Base-by-base conservation (phyloP, 1,140 invertebrate genomes). In the Anastrepha obliqua region DNA sequence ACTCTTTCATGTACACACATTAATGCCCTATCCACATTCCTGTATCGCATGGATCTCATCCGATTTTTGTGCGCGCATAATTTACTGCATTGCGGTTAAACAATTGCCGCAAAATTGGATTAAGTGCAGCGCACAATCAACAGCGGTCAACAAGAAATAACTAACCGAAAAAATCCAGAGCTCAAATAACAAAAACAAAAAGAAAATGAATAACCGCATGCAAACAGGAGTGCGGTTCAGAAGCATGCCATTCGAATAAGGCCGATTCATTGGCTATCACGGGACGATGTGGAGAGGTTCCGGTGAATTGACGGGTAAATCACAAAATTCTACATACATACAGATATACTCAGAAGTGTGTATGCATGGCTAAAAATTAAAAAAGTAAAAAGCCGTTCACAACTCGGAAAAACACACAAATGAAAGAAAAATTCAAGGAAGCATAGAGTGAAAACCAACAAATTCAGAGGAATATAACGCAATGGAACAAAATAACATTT, bases 41-140 rank as follows among this genome's bases (percentile, higher is more conserved):
- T 20, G 44, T 55, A 58, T 20, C 74, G 15, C n/a, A 20, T 51
- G n/a, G 44, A 20, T 44, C 74, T 58, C 17, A 81, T 55, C n/a
- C n/a, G 44, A 81, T 81, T 55, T 55, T 81, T 55, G 20, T 81
- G 44, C 51, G 74, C 74, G 74, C 20, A n/a, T 81, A 81, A 81
- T 51, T 78, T 78, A 78, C 74, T 81, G 74, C 74, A 81, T 81
- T 81, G 74, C 74, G 74, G 74, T 81, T 81, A 81, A 81, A 81
- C 44, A 55, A 81, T 81, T 81, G 74, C 44, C 44, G 51, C 44
- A 20, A 81, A 81, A 81, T 55, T 81, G 74, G 44, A 81, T 81
- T 81, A 81, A 81, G 15, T 81, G n/a, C 74, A 81, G 51, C 47
- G 2, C 44, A 20, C 74, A 55, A 20, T 81, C 74, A 81, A 81